phyloP scores from a whole-genome alignment of 2,113 vertebrate genomes.

The Taxidea taxus region DNA sequence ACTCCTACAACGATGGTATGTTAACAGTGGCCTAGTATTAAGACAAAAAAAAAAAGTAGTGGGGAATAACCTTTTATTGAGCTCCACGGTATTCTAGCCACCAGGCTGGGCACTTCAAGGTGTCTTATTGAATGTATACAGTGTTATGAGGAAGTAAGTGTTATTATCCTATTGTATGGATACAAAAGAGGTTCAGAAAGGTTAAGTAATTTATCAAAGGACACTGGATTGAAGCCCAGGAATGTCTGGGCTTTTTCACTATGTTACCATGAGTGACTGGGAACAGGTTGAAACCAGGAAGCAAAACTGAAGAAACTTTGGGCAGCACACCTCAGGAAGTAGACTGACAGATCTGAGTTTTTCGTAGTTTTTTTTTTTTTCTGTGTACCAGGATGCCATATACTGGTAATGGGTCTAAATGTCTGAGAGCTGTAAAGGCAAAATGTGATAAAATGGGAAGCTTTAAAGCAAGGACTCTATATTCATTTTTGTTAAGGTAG shows the following conservation, averaged over 20 bases:
- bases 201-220: not conserved
- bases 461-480: not conserved
- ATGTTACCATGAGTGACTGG: not conserved
- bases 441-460: not conserved
- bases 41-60: not conserved
- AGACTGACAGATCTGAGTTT: not conserved
- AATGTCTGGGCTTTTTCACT: not conserved
- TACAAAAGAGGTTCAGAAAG: not conserved
- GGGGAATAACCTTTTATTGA: not conserved
- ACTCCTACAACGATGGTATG: not conserved
- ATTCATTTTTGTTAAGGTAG: not conserved
- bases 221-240: not conserved
- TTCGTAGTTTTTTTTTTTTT: not conserved
- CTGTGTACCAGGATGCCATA: not conserved
- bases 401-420: not conserved
- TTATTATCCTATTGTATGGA: not conserved
- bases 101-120: not conserved
- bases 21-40: not conserved
- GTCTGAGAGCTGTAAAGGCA: not conserved
- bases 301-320: not conserved
- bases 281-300: not conserved
- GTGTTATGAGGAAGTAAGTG: not conserved
- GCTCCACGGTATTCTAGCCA: not conserved
- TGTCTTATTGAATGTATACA: not conserved
- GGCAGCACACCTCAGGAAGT: not conserved